Conservation (phyloP, 1,140 invertebrate genomes). For the Lepidurus arcticus region DNA sequence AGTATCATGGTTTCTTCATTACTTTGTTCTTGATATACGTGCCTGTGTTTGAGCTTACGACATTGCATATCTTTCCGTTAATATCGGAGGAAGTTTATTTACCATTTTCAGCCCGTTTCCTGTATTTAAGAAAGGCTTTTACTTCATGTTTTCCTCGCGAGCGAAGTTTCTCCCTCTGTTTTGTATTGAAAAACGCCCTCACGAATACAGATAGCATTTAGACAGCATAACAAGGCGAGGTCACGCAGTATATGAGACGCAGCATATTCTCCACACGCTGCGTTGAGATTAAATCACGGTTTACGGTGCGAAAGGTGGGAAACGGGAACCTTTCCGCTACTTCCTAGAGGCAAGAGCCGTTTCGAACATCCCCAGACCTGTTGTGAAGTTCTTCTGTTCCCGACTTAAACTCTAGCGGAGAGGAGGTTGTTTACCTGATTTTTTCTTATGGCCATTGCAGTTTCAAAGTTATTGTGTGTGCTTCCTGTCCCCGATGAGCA, state of each 20-base stretch:
- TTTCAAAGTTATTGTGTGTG: too few relatives aligned
- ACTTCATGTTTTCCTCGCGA: not conserved
- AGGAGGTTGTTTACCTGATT: too few relatives aligned
- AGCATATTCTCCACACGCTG: not conserved
- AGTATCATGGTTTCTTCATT: not conserved
- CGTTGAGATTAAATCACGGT: not conserved
- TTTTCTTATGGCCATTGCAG: too few relatives aligned
- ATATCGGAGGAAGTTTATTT: not conserved
- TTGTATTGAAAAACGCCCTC: not conserved
- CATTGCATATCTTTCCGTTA: not conserved
- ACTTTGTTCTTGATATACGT: not conserved
- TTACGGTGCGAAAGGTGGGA: not conserved
- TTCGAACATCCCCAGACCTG: not conserved
- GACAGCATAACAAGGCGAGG: not conserved
- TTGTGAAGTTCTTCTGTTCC: too few relatives aligned
- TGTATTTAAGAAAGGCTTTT: not conserved
- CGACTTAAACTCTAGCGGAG: too few relatives aligned
- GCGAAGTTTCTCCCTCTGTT: not conserved
- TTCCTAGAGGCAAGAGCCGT: not conserved
- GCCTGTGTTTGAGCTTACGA: not conserved
- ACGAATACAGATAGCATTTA: not conserved
- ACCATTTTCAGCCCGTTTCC: not conserved
- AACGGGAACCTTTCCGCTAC: not conserved
- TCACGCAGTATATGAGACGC: not conserved
- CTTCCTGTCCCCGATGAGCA: too few relatives aligned